Conservation (phyloP, 2,113 vertebrate genomes). For the Colaptes auratus region DNA sequence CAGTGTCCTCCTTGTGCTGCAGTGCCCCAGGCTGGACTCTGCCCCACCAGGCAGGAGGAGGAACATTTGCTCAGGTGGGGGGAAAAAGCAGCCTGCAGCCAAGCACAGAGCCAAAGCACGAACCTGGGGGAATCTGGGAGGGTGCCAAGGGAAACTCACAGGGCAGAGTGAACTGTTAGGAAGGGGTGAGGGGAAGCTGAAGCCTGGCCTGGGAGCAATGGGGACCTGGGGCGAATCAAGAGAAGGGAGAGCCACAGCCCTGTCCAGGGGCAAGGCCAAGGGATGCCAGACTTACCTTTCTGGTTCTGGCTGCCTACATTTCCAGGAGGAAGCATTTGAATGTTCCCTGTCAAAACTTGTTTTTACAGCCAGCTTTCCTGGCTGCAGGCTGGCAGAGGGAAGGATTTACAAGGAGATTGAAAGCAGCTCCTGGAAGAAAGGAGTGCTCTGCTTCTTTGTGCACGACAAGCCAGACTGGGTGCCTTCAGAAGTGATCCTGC, state of each 20-base stretch:
- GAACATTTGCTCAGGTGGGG: neutral
- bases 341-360: constrained; percentile 46
- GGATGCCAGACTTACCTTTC: neutral
- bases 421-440: constrained; percentile 22
- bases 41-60: neutral
- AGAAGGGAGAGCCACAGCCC: neutral
- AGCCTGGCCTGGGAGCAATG: neutral
- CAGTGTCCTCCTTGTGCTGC: too few species aligned
- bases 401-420: constrained; percentile 14
- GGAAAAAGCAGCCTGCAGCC: neutral
- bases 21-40: neutral
- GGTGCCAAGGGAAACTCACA: neutral
- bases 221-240: neutral
- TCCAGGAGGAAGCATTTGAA: neutral
- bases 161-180: neutral
- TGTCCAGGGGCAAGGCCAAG: neutral
- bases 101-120: neutral
- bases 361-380: constrained; percentile 44
- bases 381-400: constrained; percentile 27
- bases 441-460: constrained; percentile 16
- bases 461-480: neutral
- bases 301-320: neutral
- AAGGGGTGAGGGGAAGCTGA: neutral
- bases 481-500: neutral
- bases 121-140: neutral